Conservation (phyloP, 2,888 invertebrate species). For the Scelioninae gen. 1 region DNA sequence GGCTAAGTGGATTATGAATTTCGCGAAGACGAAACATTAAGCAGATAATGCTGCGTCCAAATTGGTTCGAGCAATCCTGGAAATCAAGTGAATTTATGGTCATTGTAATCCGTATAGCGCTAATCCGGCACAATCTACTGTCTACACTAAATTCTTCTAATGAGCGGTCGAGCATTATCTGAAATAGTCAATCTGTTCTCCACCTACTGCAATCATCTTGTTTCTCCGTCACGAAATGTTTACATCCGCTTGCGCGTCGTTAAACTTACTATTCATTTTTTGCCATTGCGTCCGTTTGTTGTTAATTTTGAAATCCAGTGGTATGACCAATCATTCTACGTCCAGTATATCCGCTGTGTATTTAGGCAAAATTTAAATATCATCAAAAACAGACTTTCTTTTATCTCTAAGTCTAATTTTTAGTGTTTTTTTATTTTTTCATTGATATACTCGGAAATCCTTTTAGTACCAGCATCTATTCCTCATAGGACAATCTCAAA, state of each 20-base stretch:
- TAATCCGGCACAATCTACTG: slow-evolving; percentile 38
- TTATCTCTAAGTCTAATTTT: too few species aligned
- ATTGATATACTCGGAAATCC: too few species aligned
- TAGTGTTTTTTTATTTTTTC: too few species aligned
- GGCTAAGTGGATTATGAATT: slow-evolving; percentile 18
- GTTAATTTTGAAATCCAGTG: too few species aligned
- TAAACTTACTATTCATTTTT: background rate
- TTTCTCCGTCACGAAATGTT: slow-evolving; percentile 38
- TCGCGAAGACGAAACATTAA: slow-evolving; percentile 26
- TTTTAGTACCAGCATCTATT: too few species aligned
- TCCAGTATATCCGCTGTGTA: too few species aligned
- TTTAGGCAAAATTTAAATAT: too few species aligned
- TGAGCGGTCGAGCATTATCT: slow-evolving; percentile 37
- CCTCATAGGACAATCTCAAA: too few species aligned
- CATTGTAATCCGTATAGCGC: slow-evolving; percentile 27
- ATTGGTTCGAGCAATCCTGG: slow-evolving; percentile 23
- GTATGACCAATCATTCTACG: too few species aligned
- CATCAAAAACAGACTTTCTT: too few species aligned
- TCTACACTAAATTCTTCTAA: slow-evolving; percentile 45
- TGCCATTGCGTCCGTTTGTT: background rate
- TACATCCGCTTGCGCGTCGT: slow-evolving; percentile 7
- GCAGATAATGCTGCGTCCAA: slow-evolving; percentile 27
- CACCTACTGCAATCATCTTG: slow-evolving; percentile 37
- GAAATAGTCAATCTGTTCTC: slow-evolving; percentile 46
- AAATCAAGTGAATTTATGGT: slow-evolving; percentile 42